Evolutionary conservation across 2,888 invertebrate genomes (phyloP), one percentile per base, ranked within the genome.

Genomic region (Philhelius pedissequus): DNA sequence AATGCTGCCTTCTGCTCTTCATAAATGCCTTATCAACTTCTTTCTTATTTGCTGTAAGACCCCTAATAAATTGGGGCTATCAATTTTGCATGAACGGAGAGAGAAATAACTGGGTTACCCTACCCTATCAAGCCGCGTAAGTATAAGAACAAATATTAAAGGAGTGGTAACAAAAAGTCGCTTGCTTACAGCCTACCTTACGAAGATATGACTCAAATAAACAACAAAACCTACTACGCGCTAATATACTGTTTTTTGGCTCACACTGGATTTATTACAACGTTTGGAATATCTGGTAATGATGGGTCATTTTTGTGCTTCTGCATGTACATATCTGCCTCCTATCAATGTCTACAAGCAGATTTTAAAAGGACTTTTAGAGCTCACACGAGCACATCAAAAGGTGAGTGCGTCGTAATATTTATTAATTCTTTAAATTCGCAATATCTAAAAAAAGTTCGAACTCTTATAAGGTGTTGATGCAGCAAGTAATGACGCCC

Each of bases 291-390:
- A 27, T 18, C 11, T 4, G 43, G 62, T 4, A 43, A n/a, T 11
- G 62, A 62, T 43, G 62, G 62, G 4, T 9, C 32, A 32, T 64
- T 48, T 32, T 20, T 48, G n/a, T n/a, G 32, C n/a, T 64, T 64
- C 4, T 64, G 64, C 32, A 32, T 64, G 48, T 64, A 64, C 5
- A 64, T 32, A 0, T 64, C 62, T 7, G 48, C n/a, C 20, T 48
- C 48, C 2, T 64, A 32, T 22, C 18, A 48, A 48, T 64, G 64
- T 32, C 32, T 64, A 0, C 64, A 64, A 11, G 48, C 48, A 48
- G 64, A 64, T 11, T 64, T 64, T 1, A 48, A 22, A 22, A 20
- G 0, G 1, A 4, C 48, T 32, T n/a, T 64, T 3, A 48, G 15
- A 2, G n/a, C 0, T 5, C 64, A 64, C 3, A n/a, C n/a, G n/a